Base-by-base conservation (phyloP, 2,888 invertebrate genomes). In the Galerucella pusilla region DNA sequence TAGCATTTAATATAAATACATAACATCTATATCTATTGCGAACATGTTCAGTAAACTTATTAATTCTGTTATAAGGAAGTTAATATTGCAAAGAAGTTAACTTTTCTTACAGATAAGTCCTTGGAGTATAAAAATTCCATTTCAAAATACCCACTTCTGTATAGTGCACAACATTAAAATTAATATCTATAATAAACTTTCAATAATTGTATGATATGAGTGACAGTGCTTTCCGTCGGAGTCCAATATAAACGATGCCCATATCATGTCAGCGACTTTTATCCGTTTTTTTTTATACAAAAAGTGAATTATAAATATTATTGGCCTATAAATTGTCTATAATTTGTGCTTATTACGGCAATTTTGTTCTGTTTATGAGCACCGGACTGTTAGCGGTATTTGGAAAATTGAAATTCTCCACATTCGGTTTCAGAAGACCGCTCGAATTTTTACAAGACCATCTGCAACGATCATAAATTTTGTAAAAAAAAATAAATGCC, bases 261-360 rank as follows among this genome's bases (percentile, higher is more conserved):
- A 76, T 74, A 77, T 75, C 71, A 61, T 20, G 66, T 59, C 42
- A 65, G 49, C 60, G 72, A 72, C 72, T 66, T 66, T 66, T 61
- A 57, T 16, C 60, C 66, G 74, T 78, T 65, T 61, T 70, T 69
- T 78, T 80, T 78, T 78, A 42, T 42, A 42, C 75, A 75, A 75
- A 68, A 71, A 76, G 79, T 75, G 80, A 85, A 83, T 84, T 85
- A 85, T 85, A 85, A 85, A 86, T 85, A 86, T 85, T 84, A 85
- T 85, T 83, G 83, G 81, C 81, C 83, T 83, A 86, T 86, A 86
- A 86, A 86, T 85, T 84, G 84, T 83, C 76, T 78, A 83, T 85
- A 86, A 86, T 85, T 85, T 84, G 84, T 85, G 84, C 84, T 85
- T 85, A 86, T 86, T 85, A 82, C 83, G 75, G 85, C 83, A 84